These are phyloP conservation scores for Tribolium castaneum DNA, from an alignment of 1,140 invertebrate species.

Conservation along the genomic window DNA sequence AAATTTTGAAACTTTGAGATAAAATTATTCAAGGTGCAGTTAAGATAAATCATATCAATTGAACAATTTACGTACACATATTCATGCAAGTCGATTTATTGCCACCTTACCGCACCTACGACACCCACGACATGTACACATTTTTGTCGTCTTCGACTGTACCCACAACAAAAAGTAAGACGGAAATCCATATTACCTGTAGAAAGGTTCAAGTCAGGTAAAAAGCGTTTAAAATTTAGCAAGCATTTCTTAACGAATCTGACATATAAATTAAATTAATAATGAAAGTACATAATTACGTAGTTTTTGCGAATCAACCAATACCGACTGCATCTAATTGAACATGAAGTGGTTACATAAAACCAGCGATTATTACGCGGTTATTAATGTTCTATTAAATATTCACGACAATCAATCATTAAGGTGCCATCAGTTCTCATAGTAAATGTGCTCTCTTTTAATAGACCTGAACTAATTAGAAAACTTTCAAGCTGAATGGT, in stretches of 20 bases:
- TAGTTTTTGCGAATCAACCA: background rate
- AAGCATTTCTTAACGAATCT: background rate
- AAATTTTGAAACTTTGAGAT: background rate
- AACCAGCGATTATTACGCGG: background rate
- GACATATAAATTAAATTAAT: background rate
- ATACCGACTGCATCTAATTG: background rate
- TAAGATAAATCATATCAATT: background rate
- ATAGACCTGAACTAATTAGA: constrained; percentile 11
- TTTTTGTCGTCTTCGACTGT: background rate
- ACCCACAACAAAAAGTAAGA: background rate
- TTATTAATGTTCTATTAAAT: constrained; percentile 1
- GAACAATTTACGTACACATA: background rate
- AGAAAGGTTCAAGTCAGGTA: background rate
- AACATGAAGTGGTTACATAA: constrained; percentile 10
- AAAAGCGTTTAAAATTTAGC: background rate
- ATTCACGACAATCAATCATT: constrained; percentile 3
- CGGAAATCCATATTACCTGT: background rate
- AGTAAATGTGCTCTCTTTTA: background rate
- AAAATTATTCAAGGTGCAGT: background rate
- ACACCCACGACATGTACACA: background rate
- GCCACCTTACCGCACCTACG: background rate
- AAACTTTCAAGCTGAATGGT: constrained; percentile 1
- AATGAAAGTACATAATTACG: background rate
- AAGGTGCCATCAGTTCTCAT: constrained; percentile 7
- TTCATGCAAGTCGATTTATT: background rate